phyloP scores from a whole-genome alignment of 2,113 vertebrate species.

The Sceloporus tristichus region DNA sequence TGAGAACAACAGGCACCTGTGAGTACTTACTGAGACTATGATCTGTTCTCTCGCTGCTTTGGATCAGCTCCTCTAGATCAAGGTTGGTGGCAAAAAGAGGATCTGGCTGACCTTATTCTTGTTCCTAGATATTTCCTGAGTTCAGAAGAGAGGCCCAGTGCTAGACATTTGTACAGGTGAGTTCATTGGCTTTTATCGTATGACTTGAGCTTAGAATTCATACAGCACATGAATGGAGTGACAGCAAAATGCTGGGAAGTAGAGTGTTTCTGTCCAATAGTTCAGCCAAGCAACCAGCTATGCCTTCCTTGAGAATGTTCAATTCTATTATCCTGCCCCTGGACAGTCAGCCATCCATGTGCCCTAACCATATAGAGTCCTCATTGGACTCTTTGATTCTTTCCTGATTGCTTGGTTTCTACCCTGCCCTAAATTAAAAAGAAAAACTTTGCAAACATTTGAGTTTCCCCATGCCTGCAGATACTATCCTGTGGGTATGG shows the following conservation, averaged over 20 bases:
- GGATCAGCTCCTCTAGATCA: background rate
- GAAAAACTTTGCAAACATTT: background rate
- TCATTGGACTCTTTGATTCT: background rate
- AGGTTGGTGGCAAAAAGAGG: background rate
- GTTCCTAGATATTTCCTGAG: constrained; percentile 83
- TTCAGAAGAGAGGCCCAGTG: constrained; percentile 80
- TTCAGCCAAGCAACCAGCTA: background rate
- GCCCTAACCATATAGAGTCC: background rate
- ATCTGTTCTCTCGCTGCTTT: background rate
- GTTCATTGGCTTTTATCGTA: background rate
- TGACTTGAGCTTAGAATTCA: background rate
- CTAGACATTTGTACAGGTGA: constrained; percentile 85
- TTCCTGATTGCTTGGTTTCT: background rate
- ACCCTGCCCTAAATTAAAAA: background rate
- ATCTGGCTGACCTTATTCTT: constrained; percentile 10
- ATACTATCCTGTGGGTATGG: background rate
- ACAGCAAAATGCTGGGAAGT: background rate
- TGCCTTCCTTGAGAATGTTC: background rate
- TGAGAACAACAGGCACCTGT: constrained; percentile 81
- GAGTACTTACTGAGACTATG: constrained; percentile 38
- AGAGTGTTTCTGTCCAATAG: background rate
- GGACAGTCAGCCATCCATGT: background rate
- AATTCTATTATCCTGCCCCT: background rate
- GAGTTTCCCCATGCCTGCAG: background rate
- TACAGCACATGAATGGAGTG: background rate